A percentile compares a stretch with the other conserved stretches of the same genome.
These are phyloP conservation scores for Jacana jacana DNA, from an alignment of 2,113 vertebrate genomes.

Conservation along the genomic window DNA sequence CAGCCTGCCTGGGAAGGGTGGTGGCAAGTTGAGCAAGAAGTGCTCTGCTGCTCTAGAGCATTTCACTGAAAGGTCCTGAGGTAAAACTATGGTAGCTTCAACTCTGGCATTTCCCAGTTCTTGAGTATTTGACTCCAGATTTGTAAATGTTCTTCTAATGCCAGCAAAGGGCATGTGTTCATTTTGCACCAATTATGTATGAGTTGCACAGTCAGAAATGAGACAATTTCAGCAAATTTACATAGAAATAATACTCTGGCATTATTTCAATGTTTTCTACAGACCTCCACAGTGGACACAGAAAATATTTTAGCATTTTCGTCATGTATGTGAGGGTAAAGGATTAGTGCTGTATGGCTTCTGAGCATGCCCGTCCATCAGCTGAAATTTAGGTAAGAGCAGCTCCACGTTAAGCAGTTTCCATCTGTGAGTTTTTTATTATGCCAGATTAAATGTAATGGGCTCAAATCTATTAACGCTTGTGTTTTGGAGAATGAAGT, in stretches of 20 bases:
- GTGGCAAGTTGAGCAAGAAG: not conserved
- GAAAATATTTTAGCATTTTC: conserved; percentile 78
- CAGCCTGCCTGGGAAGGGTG: not conserved
- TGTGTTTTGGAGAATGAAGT: not conserved
- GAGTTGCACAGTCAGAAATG: not conserved
- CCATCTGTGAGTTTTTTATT: not conserved
- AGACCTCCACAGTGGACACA: conserved; percentile 71
- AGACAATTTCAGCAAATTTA: not conserved
- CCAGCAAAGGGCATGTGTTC: not conserved
- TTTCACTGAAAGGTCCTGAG: not conserved
- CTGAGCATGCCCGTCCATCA: conserved; percentile 71
- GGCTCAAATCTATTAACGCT: not conserved
- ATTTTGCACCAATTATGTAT: not conserved
- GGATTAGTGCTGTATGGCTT: conserved; percentile 71
- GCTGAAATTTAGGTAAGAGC: conserved; percentile 62
- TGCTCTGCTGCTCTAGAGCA: not conserved
- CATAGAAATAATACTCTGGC: not conserved
- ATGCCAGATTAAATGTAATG: not conserved
- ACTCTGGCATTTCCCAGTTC: not conserved
- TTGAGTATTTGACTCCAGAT: not conserved
- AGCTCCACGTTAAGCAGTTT: not conserved
- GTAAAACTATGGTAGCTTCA: not conserved
- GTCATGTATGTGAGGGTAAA: conserved; percentile 64
- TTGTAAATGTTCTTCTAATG: not conserved
- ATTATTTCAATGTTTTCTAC: not conserved